A percentile compares a stretch with the other conserved stretches of the same genome.
Conservation (phyloP, 2,888 invertebrate species). For the Synergus umbraculus region DNA sequence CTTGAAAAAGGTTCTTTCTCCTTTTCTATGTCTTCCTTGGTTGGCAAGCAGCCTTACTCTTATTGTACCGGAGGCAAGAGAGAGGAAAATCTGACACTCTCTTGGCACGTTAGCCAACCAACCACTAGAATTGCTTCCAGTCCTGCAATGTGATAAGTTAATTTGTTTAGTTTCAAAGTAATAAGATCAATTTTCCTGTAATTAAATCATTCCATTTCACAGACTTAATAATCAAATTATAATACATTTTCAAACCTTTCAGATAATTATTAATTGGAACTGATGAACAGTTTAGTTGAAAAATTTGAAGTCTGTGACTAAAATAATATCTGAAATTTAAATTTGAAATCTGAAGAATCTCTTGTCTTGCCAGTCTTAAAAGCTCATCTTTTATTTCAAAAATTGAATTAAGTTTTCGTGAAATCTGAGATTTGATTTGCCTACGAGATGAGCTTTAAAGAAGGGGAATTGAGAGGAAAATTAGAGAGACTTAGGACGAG, state of each 20-base stretch:
- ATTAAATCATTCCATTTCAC: too few species aligned
- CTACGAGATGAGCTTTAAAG: neutral
- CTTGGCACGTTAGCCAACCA: slow-evolving; percentile 33
- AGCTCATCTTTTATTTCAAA: neutral
- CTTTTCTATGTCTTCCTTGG: slow-evolving; percentile 13
- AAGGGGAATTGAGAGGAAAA: slow-evolving; percentile 3
- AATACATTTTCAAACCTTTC: too few species aligned
- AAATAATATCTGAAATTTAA: too few species aligned
- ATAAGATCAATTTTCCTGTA: neutral
- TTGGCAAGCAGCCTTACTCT: slow-evolving; percentile 32
- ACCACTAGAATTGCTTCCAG: slow-evolving; percentile 9
- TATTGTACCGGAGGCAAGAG: slow-evolving; percentile 16
- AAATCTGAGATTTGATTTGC: slow-evolving; percentile 26
- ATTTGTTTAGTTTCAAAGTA: neutral
- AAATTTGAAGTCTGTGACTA: too few species aligned
- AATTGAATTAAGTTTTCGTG: neutral
- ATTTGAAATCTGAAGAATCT: too few species aligned
- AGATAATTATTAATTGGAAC: too few species aligned
- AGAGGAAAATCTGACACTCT: slow-evolving; percentile 25
- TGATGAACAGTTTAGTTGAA: too few species aligned
- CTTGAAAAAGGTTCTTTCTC: slow-evolving; percentile 31
- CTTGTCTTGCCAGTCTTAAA: neutral
- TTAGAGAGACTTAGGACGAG: slow-evolving; percentile 7
- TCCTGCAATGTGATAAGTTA: neutral
- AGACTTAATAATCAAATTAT: too few species aligned